Evolutionary conservation across 2,888 invertebrate species (phyloP), one percentile per base, ranked within the genome.

Genomic region (Julus scandinavius): DNA sequence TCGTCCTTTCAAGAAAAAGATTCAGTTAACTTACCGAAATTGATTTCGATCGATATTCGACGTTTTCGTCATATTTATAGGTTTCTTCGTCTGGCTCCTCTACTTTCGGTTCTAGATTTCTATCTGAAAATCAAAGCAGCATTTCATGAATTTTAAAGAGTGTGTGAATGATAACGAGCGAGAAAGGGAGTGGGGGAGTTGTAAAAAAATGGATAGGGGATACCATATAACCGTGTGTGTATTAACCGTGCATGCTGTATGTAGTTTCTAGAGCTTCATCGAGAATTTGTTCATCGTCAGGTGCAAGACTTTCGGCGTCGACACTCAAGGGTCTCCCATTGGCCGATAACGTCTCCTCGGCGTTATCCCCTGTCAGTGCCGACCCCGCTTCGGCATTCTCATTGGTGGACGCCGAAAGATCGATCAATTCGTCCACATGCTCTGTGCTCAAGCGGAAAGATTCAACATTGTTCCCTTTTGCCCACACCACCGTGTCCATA

Each of bases 241-340:
- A 85, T 86, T 88, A 88, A 88, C 88, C 88, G 86, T 88, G 40
- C 45, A 50, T 87, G 80, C 50, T 72, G 40, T 41, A 41, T 41
- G 84, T 58, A n/a, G 84, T 58, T n/a, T 86, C 50, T 85, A 88
- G 83, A 17, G 86, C 88, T 63, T 88, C 88, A 58, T 88, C 88
- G 15, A 88, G 83, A 41, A 86, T 41, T 29, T 88, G 85, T 86
- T 88, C 88, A 20, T 88, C 88, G 86, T 88, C 88, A n/a, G 88
- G 72, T 11, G 41, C 88, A 6, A 88, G 63, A 38, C 88, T 88
- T 58, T 88, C 88, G 63, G 88, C 88, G 40, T 88, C 88, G 58
- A 88, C 86, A 41, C 88, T 88, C 49, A 88, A 20, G 29, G 88
- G 88, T 13, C 88, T 50, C 38, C 88, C 88, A 29, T 88, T 86